Evolutionary conservation across 2,113 vertebrate genomes (phyloP).

Genomic region (Psilopsiagon aymara): DNA sequence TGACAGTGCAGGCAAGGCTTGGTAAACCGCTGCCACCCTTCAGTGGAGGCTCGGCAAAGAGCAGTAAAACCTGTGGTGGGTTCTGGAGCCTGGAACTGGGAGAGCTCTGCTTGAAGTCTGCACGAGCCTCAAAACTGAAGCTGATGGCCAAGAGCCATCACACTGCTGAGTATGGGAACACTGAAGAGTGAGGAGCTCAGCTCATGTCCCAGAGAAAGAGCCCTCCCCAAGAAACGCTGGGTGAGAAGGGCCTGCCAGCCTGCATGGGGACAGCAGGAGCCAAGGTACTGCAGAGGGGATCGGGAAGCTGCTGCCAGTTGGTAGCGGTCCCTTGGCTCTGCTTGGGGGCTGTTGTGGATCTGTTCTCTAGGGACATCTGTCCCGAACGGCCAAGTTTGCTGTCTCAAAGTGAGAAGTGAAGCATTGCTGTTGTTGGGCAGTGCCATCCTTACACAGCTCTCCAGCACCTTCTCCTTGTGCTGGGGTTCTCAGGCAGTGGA

Average conservation of each 20-base stretch:
- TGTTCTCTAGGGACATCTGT: rapidly evolving
- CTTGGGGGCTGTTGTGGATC: background rate
- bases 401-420: rapidly evolving
- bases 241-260: background rate
- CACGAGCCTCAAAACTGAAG: background rate
- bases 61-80: background rate
- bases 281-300: rapidly evolving
- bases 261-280: background rate
- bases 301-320: background rate
- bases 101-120: background rate
- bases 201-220: background rate
- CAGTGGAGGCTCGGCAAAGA: background rate
- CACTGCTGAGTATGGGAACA: background rate
- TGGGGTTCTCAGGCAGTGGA: rapidly evolving
- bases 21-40: background rate
- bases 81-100: background rate
- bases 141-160: background rate
- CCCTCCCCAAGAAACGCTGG: background rate
- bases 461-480: rapidly evolving
- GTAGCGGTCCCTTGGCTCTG: background rate
- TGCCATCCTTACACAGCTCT: background rate
- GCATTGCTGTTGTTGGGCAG: background rate
- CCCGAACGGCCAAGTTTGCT: background rate
- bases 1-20: background rate
- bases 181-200: background rate